Evolutionary conservation across 2,888 invertebrate genomes (phyloP).

Genomic region (Ophion ventricosus): DNA sequence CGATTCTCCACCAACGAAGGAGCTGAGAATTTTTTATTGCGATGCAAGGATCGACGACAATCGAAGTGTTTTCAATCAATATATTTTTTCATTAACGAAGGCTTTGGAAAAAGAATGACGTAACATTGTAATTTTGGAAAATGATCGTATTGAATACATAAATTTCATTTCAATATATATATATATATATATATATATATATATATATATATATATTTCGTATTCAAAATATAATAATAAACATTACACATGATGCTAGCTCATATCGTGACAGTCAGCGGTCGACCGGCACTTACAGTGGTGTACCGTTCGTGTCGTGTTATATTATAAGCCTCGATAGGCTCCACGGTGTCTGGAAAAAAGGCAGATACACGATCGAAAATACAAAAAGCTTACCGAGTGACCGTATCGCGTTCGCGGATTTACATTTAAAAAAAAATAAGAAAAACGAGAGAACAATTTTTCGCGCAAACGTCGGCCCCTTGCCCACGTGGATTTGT

Average conservation of each 20-base stretch:
- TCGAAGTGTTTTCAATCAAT: background rate
- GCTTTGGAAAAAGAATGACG: background rate
- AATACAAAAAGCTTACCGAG: slow-evolving; percentile 75
- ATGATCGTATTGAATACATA: slow-evolving; percentile 31
- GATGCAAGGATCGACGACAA: background rate
- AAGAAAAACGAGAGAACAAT: slow-evolving; percentile 9
- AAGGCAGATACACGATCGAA: slow-evolving; percentile 78
- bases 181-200: slow-evolving; percentile 72
- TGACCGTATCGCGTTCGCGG: slow-evolving; percentile 61
- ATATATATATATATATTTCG: slow-evolving; percentile 77
- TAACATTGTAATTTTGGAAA: slow-evolving; percentile 19
- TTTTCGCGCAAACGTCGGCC: slow-evolving; percentile 19
- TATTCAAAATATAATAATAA: slow-evolving; percentile 83
- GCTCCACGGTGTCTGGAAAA: slow-evolving; percentile 74
- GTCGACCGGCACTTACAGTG: slow-evolving; percentile 78
- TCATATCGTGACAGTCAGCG: slow-evolving; percentile 77
- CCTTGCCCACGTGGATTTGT: slow-evolving; percentile 1
- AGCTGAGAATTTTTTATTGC: background rate
- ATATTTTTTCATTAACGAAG: background rate
- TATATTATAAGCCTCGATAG: slow-evolving; percentile 73
- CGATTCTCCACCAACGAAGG: background rate
- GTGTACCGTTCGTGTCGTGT: slow-evolving; percentile 71
- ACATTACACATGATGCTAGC: slow-evolving; percentile 82
- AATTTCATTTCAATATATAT: slow-evolving; percentile 76
- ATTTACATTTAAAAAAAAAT: background rate